phyloP scores from a whole-genome alignment of 2,888 invertebrate genomes.

The Caenorhabditis sp. region DNA sequence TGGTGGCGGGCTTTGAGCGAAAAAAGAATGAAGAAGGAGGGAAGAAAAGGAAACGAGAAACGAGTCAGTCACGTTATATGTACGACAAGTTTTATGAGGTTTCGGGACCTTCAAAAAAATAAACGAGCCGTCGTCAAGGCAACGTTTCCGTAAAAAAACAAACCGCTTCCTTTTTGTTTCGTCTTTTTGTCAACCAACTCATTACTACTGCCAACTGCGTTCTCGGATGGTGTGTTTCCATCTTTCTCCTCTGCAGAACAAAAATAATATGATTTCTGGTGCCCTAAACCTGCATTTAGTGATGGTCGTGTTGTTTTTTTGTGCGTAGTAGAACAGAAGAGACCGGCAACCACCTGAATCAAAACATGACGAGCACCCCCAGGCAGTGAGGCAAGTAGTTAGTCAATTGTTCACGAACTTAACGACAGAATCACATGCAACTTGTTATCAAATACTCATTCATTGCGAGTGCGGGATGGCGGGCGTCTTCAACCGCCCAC shows the following conservation, averaged over 20 bases:
- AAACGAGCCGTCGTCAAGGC: too few species aligned
- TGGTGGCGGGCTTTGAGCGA: too few species aligned
- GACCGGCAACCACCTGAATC: conserved; percentile 28
- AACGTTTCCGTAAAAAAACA: too few species aligned
- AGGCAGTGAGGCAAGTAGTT: background rate
- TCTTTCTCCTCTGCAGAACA: too few species aligned
- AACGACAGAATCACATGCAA: conserved; percentile 38
- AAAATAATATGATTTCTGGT: conserved; percentile 50
- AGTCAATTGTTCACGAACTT: conserved; percentile 34
- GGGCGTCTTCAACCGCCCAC: background rate
- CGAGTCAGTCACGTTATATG: too few species aligned
- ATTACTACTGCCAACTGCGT: background rate
- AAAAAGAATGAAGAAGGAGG: too few species aligned
- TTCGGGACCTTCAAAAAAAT: too few species aligned
- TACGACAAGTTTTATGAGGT: too few species aligned
- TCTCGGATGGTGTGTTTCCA: too few species aligned
- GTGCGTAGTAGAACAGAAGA: conserved; percentile 12
- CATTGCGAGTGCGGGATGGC: background rate
- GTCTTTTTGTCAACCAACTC: too few species aligned
- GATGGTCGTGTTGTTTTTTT: conserved; percentile 44
- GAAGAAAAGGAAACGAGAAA: too few species aligned
- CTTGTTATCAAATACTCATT: conserved; percentile 34
- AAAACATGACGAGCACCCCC: conserved; percentile 51
- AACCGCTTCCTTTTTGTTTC: too few species aligned
- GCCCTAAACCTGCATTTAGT: conserved; percentile 45